Percentiles rank a stretch among this genome's conserved stretches.
Evolutionary conservation across 2,113 vertebrate genomes (phyloP).

Genomic region (Macrotus californicus): DNA sequence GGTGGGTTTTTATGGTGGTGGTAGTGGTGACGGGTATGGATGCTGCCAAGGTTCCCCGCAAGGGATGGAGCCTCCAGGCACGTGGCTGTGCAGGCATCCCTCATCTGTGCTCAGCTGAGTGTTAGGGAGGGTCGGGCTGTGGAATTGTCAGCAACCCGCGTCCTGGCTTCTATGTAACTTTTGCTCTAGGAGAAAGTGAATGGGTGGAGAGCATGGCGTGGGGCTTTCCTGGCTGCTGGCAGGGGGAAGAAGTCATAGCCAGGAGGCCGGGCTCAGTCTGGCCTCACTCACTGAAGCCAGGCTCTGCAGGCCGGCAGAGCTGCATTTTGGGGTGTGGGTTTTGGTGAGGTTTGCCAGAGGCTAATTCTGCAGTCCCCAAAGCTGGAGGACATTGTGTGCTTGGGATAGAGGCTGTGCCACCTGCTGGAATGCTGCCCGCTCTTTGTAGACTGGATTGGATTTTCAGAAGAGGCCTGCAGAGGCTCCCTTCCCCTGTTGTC

Average conservation of each 20-base stretch:
- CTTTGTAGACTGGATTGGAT: neutral
- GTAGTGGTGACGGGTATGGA: neutral
- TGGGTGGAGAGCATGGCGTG: no score
- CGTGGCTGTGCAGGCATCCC: neutral
- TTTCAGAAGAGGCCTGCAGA: neutral
- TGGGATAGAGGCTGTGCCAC: neutral
- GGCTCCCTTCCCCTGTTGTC: neutral
- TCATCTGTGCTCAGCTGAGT: neutral
- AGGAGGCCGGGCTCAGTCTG: neutral
- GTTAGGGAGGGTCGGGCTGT: neutral
- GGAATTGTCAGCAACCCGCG: neutral
- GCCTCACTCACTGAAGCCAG: neutral
- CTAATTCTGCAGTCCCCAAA: neutral
- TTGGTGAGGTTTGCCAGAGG: neutral
- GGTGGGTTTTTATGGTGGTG: conserved; percentile 3
- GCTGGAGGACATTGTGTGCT: neutral
- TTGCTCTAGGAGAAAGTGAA: neutral
- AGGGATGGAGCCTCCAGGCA: neutral
- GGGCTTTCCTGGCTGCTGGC: neutral
- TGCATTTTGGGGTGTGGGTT: neutral
- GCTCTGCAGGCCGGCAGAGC: neutral
- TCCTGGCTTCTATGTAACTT: neutral
- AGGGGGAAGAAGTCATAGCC: neutral
- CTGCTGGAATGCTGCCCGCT: neutral
- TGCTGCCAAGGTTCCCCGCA: neutral